Evolutionary conservation across 2,113 vertebrate genomes (phyloP), one percentile per base, ranked within the genome.

Genomic region (Chionodraco myersi): DNA sequence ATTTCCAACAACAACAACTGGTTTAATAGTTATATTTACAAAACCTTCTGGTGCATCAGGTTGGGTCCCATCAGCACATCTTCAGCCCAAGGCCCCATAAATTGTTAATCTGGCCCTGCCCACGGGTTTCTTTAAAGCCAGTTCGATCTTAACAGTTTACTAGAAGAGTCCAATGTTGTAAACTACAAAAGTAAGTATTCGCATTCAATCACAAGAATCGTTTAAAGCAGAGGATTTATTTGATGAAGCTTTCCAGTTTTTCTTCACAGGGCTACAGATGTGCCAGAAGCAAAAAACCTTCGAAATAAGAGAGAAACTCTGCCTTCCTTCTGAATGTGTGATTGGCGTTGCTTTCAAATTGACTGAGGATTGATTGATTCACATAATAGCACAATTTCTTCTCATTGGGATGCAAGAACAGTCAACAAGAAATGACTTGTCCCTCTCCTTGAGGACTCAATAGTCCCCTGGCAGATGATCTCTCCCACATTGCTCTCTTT

Each of bases 401-500:
- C 81, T 75, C 79, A 83, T 76, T 87, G 53, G 76, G 80, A 77
- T 82, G 83, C 69, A 72, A 75, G 21, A 79, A 77, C 10, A 36
- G 59, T 62, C 5, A 41, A 48, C 70, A 79, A 79, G 65, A 72
- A 80, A 63, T 63, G 23, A 68, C 45, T 15, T 51, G 57, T 82
- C 83, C 68, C 48, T 78, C 10, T 57, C 80, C 81, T 81, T 61
- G 70, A 90, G 79, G 75, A 85, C 83, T 84, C 54, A 52, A 48
- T 67, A 59, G 66, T 85, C 53, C 30, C 41, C 59, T 83, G 78
- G 82, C 84, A 83, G 80, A 88, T 75, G 74, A 87, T 92, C 86
- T 85, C 86, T 88, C 82, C 86, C 80, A 84, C 77, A 85, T 68
- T 75, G 77, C 77, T 86, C 77, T 83, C 83, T 91, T 86, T 86